Base-by-base conservation (phyloP, 2,888 invertebrate genomes). In the Diaprepes abbreviatus region DNA sequence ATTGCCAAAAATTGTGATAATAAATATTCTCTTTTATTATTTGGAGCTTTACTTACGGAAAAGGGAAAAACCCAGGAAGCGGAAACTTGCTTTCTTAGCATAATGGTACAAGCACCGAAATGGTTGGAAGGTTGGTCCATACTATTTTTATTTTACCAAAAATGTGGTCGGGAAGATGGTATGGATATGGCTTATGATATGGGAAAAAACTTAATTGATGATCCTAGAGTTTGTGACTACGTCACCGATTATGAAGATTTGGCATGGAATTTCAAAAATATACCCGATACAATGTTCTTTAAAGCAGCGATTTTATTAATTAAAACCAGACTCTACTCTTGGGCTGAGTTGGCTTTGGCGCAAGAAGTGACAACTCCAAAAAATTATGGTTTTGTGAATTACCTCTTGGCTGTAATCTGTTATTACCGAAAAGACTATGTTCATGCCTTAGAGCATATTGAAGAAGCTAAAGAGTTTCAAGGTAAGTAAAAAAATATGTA, bases 91-190 rank as follows among this genome's bases (percentile, higher is more conserved):
- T 78, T 85, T 33, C 69, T 83, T 66, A 80, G 79, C 17, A 66
- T 83, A 19, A 70, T 82, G 35, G 71, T 79, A 0, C 72, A 76
- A 24, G 72, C 80, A 68, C 79, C 82, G 1, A 74, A 71, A 35
- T 84, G 83, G 81, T 48, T 80, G 2, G 82, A 82, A 79, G 83
- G 81, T 31, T 84, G 84, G 84, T 79, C 78, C 5, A 72, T 79
- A 5, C 73, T 84, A 6, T 80, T 82, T 60, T 43, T 83, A 40
- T 83, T 82, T 73, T 83, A 83, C 67, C 69, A 77, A 64, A 76
- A 77, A 63, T 74, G 67, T n/a, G 73, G 75, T 1, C 79, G 80
- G 59, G 52, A 57, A 14, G 81, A 79, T 70, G 83, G 83, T 7
- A 79, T 80, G 74, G 82, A 82, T 60, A 74, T 80, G 54, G 76